Evolutionary conservation across 2,797 vertebrate species (phyloP), one percentile per base, ranked within the genome.

Genomic region (Bucorvus abyssinicus): DNA sequence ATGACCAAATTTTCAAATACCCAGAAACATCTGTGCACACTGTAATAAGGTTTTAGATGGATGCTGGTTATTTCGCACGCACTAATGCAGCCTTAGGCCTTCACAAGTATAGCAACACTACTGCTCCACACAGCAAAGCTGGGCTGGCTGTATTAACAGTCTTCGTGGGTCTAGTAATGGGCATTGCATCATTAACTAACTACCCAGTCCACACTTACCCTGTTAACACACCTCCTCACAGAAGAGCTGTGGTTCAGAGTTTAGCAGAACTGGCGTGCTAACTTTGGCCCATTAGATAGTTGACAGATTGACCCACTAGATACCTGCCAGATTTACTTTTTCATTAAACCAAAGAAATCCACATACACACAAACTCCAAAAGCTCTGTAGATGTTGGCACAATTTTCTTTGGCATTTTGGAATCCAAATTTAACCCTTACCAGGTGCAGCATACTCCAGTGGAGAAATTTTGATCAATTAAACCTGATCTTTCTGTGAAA

Each of bases 241-340:
- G 34, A 85, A 67, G 14, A 82, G 23, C 8, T 78, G 30, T 73
- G 2, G 13, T 85, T 80, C 45, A 67, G 56, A 74, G 12, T 27
- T 10, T 55, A 61, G 15, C 10, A 49, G n/a, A 87, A 73, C 23
- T 20, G 14, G 13, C 3, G 14, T 78, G 10, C 14, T 84, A 36
- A 53, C 14, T 79, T 79, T 0, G 0, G 4, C 10, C 9, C 1
- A 1, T 49, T 50, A 63, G 8, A 7, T 13, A 29, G 8, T 9
- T 69, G 42, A 32, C 1, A 6, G 12, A 38, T 22, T 56, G 21
- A 18, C 26, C 24, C 9, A 16, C 57, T 71, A 84, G 10, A 7
- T 20, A 52, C 6, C 29, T 49, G 9, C 19, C 7, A 19, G 32
- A 64, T 60, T 71, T 84, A 59, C 8, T 52, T 84, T 81, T 73